Conservation (phyloP, 2,113 vertebrate genomes). For the Mugil cephalus region DNA sequence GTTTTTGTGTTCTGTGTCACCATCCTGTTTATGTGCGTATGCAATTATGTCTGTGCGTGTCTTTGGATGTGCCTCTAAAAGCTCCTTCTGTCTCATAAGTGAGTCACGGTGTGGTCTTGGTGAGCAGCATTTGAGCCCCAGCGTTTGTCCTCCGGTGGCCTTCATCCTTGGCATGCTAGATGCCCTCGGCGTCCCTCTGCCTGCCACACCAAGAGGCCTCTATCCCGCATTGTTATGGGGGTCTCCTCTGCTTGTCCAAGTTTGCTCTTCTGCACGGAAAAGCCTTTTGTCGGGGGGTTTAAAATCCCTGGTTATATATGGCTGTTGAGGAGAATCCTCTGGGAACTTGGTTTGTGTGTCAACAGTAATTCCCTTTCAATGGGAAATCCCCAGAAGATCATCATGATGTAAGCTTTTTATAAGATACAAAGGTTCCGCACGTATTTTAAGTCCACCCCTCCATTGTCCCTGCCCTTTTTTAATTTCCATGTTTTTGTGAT, state of each 20-base stretch:
- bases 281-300: conserved; percentile 66
- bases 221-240: conserved; percentile 31
- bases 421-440: neutral
- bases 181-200: conserved; percentile 58
- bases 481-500: conserved; percentile 31
- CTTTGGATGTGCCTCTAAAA: conserved; percentile 48
- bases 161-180: conserved; percentile 44
- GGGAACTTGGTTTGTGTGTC: conserved; percentile 55
- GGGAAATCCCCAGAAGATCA: conserved; percentile 23
- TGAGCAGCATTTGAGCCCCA: conserved; percentile 36
- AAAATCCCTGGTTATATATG: conserved; percentile 53
- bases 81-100: conserved; percentile 53
- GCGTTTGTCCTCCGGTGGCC: conserved; percentile 37
- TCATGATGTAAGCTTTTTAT: neutral
- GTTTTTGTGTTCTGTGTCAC: conserved; percentile 40
- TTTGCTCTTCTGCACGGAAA: conserved; percentile 71
- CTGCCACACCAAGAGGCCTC: conserved; percentile 64
- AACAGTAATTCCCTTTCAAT: too few species aligned
- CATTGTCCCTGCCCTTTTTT: conserved; percentile 7
- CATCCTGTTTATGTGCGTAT: conserved; percentile 66
- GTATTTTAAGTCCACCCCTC: neutral
- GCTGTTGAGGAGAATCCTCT: conserved; percentile 61
- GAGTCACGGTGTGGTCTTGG: conserved; percentile 58
- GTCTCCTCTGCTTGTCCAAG: conserved; percentile 48
- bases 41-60: conserved; percentile 55